Base-by-base conservation (phyloP, 1,140 invertebrate species). In the Drosophila paulistorum region DNA sequence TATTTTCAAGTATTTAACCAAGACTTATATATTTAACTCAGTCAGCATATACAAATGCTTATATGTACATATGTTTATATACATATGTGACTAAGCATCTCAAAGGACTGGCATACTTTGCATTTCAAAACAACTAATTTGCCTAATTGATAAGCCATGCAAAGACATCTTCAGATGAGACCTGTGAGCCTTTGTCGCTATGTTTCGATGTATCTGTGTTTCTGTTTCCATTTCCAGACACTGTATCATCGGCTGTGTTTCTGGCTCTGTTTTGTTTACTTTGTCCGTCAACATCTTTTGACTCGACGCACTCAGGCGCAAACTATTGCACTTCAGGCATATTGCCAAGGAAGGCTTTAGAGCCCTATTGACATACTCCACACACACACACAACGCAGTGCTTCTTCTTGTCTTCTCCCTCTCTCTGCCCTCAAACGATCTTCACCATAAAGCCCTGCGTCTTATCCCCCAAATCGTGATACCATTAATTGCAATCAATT, bases 401-500 rank as follows among this genome's bases (percentile, higher is more conserved):
- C 42, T 42, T 30, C 14, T 30, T 39, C 63, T 42, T 5, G 17
- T 30, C 23, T 20, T 51, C 20, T 26, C 1, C 20, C 51, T 23
- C 51, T 26, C 33, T n/a, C 20, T 23, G 10, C 5, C 7, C n/a
- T 26, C 26, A 26, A 26, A 26, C 30, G 30, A 30, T 30, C 30
- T 30, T 30, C 1, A 17, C 7, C 14, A 45, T 7, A 45, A 45
- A 9, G 7, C 45, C 45, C 14, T 17, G 13, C 17, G 45, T 3
- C 45, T 51, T 51, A 51, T 51, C 45, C 45, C 45, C 45, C 45
- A 51, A 51, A 51, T 39, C 57, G 33, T 7, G 33, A n/a, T 10
- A 35, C 70, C 77, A 89, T 89, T 89, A 89, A 89, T 89, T 89
- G 84, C 80, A 89, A 89, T 89, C 84, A 89, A 89, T 89, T 89